Evolutionary conservation across 2,888 invertebrate species (phyloP).

Genomic region (Andrena praecox): DNA sequence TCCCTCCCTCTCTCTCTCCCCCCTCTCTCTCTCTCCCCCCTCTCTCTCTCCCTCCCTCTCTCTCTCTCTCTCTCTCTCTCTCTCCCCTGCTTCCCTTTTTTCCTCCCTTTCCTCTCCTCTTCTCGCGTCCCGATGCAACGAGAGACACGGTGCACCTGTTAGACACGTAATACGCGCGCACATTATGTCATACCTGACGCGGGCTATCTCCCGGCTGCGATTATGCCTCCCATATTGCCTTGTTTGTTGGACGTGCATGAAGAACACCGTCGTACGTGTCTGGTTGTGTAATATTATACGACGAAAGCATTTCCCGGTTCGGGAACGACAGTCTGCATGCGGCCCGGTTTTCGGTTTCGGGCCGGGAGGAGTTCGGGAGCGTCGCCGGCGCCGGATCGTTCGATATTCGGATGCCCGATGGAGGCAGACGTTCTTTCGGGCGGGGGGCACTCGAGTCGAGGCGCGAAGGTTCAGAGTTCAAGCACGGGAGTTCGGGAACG

Average conservation of each 20-base stretch:
- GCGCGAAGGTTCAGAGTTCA: neutral
- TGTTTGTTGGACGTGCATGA: neutral
- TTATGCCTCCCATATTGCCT: slow-evolving; percentile 35
- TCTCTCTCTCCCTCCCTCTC: neutral
- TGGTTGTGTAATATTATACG: neutral
- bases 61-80: neutral
- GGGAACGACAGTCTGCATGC: neutral
- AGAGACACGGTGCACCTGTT: slow-evolving; percentile 34
- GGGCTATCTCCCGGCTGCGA: slow-evolving; percentile 17
- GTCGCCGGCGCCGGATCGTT: neutral
- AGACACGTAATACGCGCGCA: slow-evolving; percentile 32
- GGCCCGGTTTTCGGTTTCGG: too few species aligned
- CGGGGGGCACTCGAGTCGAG: neutral
- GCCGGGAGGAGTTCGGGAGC: neutral
- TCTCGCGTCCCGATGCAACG: slow-evolving; percentile 14
- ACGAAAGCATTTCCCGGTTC: neutral
- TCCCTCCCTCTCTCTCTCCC: neutral
- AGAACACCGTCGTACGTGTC: neutral
- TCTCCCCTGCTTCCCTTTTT: neutral
- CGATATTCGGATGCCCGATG: neutral
- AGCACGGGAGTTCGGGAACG: neutral
- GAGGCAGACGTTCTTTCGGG: neutral
- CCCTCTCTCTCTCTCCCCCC: neutral
- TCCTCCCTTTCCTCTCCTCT: neutral
- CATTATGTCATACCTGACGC: slow-evolving; percentile 40